Conservation (phyloP, 2,113 vertebrate species). For the Xenus cinereus region DNA sequence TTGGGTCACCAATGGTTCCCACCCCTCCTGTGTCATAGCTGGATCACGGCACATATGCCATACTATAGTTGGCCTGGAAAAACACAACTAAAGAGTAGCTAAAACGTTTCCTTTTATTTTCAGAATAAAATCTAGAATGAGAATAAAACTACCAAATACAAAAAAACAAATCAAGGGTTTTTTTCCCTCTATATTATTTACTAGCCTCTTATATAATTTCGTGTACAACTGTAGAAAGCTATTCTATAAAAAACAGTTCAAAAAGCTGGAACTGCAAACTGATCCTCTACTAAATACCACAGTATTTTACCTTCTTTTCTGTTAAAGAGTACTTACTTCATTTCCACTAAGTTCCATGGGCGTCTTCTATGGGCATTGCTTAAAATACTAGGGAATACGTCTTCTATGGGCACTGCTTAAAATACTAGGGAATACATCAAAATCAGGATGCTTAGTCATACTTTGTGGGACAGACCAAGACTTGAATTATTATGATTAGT, state of each 20-base stretch:
- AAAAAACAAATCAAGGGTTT: neutral
- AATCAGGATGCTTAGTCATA: neutral
- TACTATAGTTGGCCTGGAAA: neutral
- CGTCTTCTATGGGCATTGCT: neutral
- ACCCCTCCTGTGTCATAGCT: neutral
- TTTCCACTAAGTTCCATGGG: neutral
- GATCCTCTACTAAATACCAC: neutral
- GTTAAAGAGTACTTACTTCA: neutral
- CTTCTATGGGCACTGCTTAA: neutral
- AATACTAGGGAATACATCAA: neutral
- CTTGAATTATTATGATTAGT: neutral
- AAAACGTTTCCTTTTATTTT: neutral
- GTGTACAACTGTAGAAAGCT: neutral
- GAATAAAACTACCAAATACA: neutral
- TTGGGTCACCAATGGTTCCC: neutral
- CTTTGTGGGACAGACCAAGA: neutral
- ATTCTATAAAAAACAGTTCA: neutral
- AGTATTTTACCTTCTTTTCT: neutral
- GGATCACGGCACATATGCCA: neutral
- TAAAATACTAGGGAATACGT: neutral
- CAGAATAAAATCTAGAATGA: neutral
- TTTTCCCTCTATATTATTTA: neutral
- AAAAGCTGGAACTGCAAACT: neutral
- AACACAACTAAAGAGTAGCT: neutral
- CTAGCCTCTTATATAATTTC: neutral